phyloP scores from a whole-genome alignment of 1,140 invertebrate genomes.

The Drosophila setifemur region DNA sequence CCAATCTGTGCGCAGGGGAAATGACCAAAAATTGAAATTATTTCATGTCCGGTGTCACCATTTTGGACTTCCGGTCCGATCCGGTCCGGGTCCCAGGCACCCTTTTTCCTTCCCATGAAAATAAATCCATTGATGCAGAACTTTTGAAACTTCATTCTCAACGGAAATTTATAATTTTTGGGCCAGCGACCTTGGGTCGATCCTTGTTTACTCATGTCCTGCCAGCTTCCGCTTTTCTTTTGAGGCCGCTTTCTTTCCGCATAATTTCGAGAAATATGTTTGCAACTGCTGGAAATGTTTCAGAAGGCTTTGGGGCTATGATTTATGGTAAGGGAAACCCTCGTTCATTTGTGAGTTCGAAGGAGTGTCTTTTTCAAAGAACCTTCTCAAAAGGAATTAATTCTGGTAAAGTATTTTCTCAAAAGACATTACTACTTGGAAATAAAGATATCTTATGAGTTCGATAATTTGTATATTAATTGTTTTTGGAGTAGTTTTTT shows the following conservation, averaged over 20 bases:
- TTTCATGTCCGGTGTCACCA: constrained; percentile 76
- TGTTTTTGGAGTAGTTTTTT: no score
- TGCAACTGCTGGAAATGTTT: constrained; percentile 3
- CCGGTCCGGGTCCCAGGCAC: constrained; percentile 3
- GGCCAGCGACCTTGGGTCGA: constrained; percentile 39
- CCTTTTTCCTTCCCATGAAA: constrained; percentile 44
- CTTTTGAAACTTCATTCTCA: constrained; percentile 44
- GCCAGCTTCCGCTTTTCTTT: constrained; percentile 34
- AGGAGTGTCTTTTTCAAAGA: no score
- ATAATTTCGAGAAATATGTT: constrained; percentile 24
- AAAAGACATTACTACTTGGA: no score
- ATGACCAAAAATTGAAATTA: constrained; percentile 79
- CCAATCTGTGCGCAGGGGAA: constrained; percentile 54
- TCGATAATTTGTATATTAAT: no score
- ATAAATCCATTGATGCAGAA: constrained; percentile 68
- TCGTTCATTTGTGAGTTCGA: no score
- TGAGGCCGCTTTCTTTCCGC: constrained; percentile 17
- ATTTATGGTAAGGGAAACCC: constrained; percentile 22
- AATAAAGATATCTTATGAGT: no score
- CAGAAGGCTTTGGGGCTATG: not conserved
- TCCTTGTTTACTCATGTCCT: constrained; percentile 36
- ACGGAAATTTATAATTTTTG: constrained; percentile 63
- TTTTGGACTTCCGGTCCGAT: constrained; percentile 57
- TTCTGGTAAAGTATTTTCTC: no score
- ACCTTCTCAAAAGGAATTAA: no score